Evolutionary conservation across 1,140 invertebrate species (phyloP), one percentile per base, ranked within the genome.

Genomic region (Dryas iulia): DNA sequence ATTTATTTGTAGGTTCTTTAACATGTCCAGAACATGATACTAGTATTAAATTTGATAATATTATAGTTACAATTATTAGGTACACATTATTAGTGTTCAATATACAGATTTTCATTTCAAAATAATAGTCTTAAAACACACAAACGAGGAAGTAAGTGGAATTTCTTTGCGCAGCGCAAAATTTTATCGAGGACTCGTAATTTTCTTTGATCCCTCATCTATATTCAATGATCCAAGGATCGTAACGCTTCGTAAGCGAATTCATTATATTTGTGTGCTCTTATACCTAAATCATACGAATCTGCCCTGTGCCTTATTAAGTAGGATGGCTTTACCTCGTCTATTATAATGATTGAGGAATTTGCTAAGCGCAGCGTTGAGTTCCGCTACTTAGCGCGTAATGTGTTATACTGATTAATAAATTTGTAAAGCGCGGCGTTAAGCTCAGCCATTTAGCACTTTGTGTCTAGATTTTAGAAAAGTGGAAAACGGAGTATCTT

Each of bases 121-220:
- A 59, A 54, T 33, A 14, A 14, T 62, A 77, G 66, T 26, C 66
- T 59, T 66, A 73, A 82, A 73, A 70, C 77, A 82, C 84, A 78
- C 79, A 88, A 86, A 81, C 76, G 76, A 80, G 76, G 69, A 80
- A 81, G 66, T 72, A 70, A 74, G 70, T 52, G 73, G 73, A 82
- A 83, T 85, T 79, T 83, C 80, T 85, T 86, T 79, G 78, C 81
- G 67, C 73, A 83, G 83, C 83, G 79, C 74, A 87, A 87, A 56
- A 82, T 86, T 86, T 87, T 86, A 83, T 83, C 79, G 80, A 78
- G 66, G 63, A 82, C 76, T 80, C 78, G 83, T 85, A 87, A 87
- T 87, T 89, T 89, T 71, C 81, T 87, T 89, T 87, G 86, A 89
- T 86, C 84, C 84, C 83, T 86, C 84, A 85, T 89, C 83, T 89